Conservation (phyloP, 1,140 invertebrate species). For the Aethina tumida region DNA sequence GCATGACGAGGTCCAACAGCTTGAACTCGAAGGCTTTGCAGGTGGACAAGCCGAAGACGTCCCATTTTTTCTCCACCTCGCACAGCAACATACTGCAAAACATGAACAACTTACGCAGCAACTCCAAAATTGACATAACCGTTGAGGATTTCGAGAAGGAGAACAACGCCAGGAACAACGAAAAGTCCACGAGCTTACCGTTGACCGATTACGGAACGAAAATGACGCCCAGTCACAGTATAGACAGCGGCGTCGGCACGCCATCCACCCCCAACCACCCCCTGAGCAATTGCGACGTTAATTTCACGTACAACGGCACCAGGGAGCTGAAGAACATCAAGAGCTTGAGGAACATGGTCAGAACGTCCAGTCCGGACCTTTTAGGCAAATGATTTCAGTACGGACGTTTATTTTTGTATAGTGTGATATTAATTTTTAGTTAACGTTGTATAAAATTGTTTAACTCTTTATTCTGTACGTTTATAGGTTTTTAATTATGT, state of each 20-base stretch:
- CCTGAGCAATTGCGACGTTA: constrained; percentile 48
- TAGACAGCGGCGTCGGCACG: constrained; percentile 34
- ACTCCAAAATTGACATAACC: constrained; percentile 32
- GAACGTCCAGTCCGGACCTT: constrained; percentile 30
- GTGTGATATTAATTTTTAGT: constrained; percentile 4
- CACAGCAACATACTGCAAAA: constrained; percentile 51
- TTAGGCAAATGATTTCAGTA: constrained; percentile 10
- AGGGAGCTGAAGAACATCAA: constrained; percentile 54
- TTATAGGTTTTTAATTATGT: no score
- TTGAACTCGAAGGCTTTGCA: constrained; percentile 31
- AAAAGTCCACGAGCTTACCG: constrained; percentile 11
- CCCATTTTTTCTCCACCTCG: constrained; percentile 51
- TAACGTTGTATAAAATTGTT: not conserved
- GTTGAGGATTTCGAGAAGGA: constrained; percentile 30
- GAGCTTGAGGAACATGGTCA: constrained; percentile 24
- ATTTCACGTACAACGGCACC: constrained; percentile 54
- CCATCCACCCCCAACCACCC: constrained; percentile 38
- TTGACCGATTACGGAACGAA: constrained; percentile 14
- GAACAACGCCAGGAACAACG: constrained; percentile 10
- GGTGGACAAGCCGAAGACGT: constrained; percentile 43
- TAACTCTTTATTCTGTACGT: constrained; percentile 3
- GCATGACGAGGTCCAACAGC: constrained; percentile 24
- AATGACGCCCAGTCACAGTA: constrained; percentile 19
- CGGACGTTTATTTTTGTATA: constrained; percentile 3
- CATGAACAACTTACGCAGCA: constrained; percentile 31